Base-by-base conservation (phyloP, 2,113 vertebrate genomes). In the Gadus macrocephalus region DNA sequence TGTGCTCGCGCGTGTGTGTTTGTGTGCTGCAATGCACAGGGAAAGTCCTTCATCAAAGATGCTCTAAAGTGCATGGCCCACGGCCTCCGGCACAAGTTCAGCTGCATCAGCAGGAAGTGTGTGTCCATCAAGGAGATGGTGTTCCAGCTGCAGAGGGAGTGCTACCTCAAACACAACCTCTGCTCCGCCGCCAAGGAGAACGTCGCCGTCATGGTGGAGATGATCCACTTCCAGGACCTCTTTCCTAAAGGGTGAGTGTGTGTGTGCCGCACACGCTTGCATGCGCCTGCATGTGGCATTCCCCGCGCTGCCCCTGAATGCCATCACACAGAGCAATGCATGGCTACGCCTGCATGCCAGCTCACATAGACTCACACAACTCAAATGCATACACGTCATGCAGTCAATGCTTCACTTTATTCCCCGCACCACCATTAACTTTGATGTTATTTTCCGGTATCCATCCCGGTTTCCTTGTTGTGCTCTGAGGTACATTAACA, bases 21-120 rank as follows among this genome's bases (percentile, higher is more conserved):
- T 70, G 60, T 68, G 66, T 83, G 71, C 12, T 78, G 80, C 20
- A 84, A 76, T 81, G 59, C 78, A 53, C 86, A 99, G 97, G 97
- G 97, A 64, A 98, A 98, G 88, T 99, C 97, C 19, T 99, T 99
- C 89, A 99, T 99, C 91, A 99, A 99, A 88, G 97, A 99, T 58
- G 93, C 96, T 82, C 87, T 99, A 84, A 98, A 94, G 83, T 99
- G 97, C 78, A 99, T 99, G 93, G 97, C 97, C 38, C 95, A 99
- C 1, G 95, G 94, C 60, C 91, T 99, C 74, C 89, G 97, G 72
- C 96, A 96, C 92, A 94, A 95, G 86, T 99, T 99, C 83, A 94
- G 95, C 92, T 99, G 97, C 84, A 98, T 98, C 86, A 98, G 97
- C 90, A 94, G 97, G 78, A 99, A 99, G 91, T 99, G 97, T 82